phyloP scores from a whole-genome alignment of 2,888 invertebrate genomes.

The Lithophane socia region DNA sequence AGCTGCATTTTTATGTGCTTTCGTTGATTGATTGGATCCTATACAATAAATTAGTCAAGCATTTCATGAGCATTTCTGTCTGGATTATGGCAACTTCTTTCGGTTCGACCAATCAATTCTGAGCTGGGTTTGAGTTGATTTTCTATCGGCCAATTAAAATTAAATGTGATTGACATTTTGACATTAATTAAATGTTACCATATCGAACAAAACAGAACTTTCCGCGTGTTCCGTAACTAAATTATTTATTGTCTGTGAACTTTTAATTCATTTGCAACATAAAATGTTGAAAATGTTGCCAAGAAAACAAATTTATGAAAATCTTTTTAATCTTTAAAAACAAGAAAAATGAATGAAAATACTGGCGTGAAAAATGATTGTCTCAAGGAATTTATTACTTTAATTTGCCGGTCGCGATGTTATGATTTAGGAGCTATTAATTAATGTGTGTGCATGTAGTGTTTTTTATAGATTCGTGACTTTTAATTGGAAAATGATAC shows the following conservation, averaged over 20 bases:
- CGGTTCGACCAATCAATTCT: constrained; percentile 32
- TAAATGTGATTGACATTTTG: constrained; percentile 36
- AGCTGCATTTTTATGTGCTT: background rate
- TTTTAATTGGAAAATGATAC: constrained; percentile 35
- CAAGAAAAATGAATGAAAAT: constrained; percentile 62
- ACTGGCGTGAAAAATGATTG: constrained; percentile 23
- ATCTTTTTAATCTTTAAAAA: constrained; percentile 58
- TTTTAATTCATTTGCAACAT: constrained; percentile 38
- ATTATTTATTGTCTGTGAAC: constrained; percentile 42
- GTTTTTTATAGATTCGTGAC: constrained; percentile 26
- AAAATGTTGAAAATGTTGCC: constrained; percentile 61
- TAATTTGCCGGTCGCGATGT: constrained; percentile 26
- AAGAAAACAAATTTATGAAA: constrained; percentile 45
- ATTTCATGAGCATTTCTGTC: background rate
- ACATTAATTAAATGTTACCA: constrained; percentile 57
- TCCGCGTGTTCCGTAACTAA: constrained; percentile 37
- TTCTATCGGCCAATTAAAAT: constrained; percentile 33
- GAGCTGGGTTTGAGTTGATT: constrained; percentile 8
- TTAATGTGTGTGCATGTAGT: constrained; percentile 26
- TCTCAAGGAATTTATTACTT: constrained; percentile 7
- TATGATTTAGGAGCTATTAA: constrained; percentile 31
- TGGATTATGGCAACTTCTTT: constrained; percentile 9
- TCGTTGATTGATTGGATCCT: too few species aligned
- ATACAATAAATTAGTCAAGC: background rate
- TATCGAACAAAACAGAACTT: constrained; percentile 14